Evolutionary conservation across 2,797 vertebrate genomes (phyloP).

Genomic region (Protosalanx chinensis): DNA sequence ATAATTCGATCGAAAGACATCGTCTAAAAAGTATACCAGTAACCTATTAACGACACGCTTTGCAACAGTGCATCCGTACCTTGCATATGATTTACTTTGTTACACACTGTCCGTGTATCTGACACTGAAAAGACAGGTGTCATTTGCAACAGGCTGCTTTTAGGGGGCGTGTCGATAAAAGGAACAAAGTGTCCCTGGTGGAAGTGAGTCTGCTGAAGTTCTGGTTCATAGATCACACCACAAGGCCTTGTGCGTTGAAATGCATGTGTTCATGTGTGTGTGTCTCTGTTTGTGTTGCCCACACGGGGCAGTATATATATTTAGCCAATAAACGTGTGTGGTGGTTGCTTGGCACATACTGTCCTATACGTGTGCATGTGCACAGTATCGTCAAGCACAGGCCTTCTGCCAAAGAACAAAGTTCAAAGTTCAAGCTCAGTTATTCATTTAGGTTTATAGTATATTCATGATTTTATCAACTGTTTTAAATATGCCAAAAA

Average conservation of each 20-base stretch:
- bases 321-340: slow-evolving; percentile 7
- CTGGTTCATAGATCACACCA: background rate
- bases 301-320: slow-evolving; percentile 9
- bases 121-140: background rate
- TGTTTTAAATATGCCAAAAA: background rate
- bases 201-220: slow-evolving; percentile 11
- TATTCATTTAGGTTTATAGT: background rate
- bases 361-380: background rate
- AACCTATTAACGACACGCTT: background rate
- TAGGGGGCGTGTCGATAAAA: slow-evolving; percentile 28
- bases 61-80: background rate
- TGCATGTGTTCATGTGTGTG: slow-evolving; percentile 16
- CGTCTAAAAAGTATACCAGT: background rate
- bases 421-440: slow-evolving; percentile 7
- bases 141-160: slow-evolving; percentile 8
- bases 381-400: background rate
- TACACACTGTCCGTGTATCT: background rate
- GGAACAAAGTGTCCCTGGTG: slow-evolving; percentile 42
- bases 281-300: background rate
- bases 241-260: slow-evolving; percentile 13
- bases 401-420: background rate
- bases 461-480: background rate
- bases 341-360: background rate
- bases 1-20: background rate
- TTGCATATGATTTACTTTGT: background rate